Conservation (phyloP, 2,797 vertebrate species). For the Otus scops region DNA sequence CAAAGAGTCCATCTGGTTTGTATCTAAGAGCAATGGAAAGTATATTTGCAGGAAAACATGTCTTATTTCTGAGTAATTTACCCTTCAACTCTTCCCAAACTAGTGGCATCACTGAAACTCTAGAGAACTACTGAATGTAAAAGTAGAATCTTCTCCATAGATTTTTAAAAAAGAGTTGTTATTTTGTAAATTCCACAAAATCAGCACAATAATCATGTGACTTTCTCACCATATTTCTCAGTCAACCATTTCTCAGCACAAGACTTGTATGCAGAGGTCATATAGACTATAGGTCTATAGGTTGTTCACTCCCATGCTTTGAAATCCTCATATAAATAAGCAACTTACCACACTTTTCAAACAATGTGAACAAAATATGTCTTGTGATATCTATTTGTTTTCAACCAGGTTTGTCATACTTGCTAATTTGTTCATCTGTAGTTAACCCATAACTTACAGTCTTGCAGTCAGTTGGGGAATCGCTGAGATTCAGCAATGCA, state of each 20-base stretch:
- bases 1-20: background rate
- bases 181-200: background rate
- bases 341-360: background rate
- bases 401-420: background rate
- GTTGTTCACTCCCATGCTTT: background rate
- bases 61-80: background rate
- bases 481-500: background rate
- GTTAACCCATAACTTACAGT: background rate
- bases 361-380: background rate
- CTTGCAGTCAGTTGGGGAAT: background rate
- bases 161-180: background rate
- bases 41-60: background rate
- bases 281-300: background rate
- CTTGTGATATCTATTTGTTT: background rate
- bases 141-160: background rate
- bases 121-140: background rate
- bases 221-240: background rate
- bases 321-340: background rate
- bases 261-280: background rate
- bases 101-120: background rate
- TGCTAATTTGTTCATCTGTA: background rate
- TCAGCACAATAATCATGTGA: background rate
- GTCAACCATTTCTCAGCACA: background rate
- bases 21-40: background rate
- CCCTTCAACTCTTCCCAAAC: background rate